These are phyloP conservation scores for Zoroaster sp. DNA, from an alignment of 53 echinoderm and acorn worm genomes.

Conservation along the genomic window DNA sequence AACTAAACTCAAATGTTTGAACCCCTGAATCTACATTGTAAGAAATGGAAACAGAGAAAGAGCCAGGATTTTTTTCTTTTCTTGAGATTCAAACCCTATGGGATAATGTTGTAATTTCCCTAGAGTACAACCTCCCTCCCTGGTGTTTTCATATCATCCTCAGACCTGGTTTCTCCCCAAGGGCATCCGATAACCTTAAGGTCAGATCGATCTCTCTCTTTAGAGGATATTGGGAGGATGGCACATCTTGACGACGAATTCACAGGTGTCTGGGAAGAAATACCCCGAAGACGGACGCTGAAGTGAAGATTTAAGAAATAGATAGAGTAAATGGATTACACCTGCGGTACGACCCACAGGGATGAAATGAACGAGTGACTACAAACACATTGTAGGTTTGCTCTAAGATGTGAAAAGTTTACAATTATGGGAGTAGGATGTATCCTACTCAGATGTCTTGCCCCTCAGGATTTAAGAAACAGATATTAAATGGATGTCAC, in stretches of 20 bases:
- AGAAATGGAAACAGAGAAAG: too few species aligned
- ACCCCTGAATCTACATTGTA: too few species aligned
- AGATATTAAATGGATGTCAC: background rate
- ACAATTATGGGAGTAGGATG: background rate
- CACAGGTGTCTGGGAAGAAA: background rate
- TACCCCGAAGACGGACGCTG: background rate
- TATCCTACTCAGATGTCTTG: background rate
- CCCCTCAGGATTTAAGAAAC: background rate
- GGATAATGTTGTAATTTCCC: conserved; percentile 16
- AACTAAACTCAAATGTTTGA: too few species aligned
- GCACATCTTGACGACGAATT: background rate
- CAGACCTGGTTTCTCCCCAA: background rate
- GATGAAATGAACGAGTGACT: too few species aligned
- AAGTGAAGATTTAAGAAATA: background rate
- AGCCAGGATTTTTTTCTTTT: background rate
- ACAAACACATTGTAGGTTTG: background rate
- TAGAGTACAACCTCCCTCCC: background rate
- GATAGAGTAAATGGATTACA: conserved; percentile 1
- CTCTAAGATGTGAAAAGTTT: background rate
- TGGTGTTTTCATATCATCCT: background rate
- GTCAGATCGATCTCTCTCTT: background rate
- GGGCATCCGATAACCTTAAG: background rate
- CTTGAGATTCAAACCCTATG: background rate
- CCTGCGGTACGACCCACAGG: background rate
- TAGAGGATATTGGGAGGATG: background rate